Percentiles rank a stretch among this genome's conserved stretches.
Evolutionary conservation across 2,797 vertebrate species (phyloP).

Genomic region (Momotus momota): DNA sequence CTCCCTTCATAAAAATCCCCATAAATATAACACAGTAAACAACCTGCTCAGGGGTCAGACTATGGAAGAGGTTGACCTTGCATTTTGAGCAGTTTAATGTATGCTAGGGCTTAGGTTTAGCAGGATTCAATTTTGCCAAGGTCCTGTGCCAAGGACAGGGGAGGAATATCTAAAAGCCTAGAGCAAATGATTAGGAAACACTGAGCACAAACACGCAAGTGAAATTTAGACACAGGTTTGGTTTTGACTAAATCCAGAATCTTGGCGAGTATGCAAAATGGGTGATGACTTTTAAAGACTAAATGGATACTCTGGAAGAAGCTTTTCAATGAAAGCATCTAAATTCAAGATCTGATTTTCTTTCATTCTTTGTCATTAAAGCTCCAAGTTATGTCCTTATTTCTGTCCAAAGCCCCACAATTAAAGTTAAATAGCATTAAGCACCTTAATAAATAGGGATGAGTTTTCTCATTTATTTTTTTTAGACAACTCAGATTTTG

Average conservation of each 20-base stretch:
- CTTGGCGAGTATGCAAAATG: not conserved
- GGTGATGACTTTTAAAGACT: not conserved
- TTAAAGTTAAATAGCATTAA: not conserved
- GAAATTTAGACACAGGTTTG: not conserved
- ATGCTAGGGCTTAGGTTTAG: not conserved
- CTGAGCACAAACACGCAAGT: not conserved
- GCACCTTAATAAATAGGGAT: not conserved
- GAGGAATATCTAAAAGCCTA: not conserved
- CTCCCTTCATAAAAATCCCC: not conserved
- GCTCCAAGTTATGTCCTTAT: not conserved
- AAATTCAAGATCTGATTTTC: not conserved
- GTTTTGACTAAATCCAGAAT: not conserved
- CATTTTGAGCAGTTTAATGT: not conserved
- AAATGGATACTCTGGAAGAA: not conserved
- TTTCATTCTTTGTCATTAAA: not conserved
- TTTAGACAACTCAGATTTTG: not conserved
- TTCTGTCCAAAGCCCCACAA: not conserved
- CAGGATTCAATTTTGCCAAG: conserved; percentile 4
- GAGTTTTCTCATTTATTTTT: not conserved
- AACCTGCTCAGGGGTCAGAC: not conserved
- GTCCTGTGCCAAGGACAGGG: not conserved
- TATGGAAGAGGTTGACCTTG: not conserved
- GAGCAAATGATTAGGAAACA: not conserved
- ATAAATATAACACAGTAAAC: not conserved
- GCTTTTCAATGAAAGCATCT: not conserved